Conservation (phyloP, 2,113 vertebrate species). For the Galbula dea region DNA sequence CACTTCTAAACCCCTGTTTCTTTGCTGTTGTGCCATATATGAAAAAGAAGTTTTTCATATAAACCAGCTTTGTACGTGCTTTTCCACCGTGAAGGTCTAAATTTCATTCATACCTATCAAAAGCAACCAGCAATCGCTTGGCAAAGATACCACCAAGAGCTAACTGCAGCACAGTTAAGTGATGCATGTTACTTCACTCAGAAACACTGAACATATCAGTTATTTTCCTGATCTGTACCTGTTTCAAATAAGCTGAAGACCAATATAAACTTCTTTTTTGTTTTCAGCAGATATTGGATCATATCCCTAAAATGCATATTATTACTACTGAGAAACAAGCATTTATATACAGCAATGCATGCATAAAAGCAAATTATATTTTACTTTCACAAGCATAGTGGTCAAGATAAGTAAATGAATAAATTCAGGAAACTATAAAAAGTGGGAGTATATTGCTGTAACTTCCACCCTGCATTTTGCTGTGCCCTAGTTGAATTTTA, state of each 20-base stretch:
- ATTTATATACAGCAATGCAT: not conserved
- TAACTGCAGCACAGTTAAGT: not conserved
- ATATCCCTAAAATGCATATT: not conserved
- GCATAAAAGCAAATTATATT: not conserved
- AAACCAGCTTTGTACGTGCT: not conserved
- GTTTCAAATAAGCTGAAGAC: not conserved
- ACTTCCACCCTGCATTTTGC: not conserved
- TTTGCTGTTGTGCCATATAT: not conserved
- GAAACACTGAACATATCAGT: not conserved
- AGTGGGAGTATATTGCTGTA: not conserved
- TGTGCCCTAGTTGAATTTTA: not conserved
- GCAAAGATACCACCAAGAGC: not conserved
- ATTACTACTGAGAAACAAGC: not conserved
- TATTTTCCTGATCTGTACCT: not conserved
- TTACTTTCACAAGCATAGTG: not conserved
- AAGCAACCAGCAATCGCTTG: not conserved
- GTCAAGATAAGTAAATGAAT: not conserved
- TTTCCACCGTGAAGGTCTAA: not conserved
- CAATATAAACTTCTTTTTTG: not conserved
- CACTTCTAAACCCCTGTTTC: not conserved
- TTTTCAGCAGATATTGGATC: not conserved
- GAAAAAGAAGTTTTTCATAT: not conserved
- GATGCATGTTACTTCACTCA: not conserved
- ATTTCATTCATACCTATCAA: not conserved
- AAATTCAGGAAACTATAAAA: not conserved